Conservation (phyloP, 1,140 invertebrate genomes). For the Meloidogyne exigua region DNA sequence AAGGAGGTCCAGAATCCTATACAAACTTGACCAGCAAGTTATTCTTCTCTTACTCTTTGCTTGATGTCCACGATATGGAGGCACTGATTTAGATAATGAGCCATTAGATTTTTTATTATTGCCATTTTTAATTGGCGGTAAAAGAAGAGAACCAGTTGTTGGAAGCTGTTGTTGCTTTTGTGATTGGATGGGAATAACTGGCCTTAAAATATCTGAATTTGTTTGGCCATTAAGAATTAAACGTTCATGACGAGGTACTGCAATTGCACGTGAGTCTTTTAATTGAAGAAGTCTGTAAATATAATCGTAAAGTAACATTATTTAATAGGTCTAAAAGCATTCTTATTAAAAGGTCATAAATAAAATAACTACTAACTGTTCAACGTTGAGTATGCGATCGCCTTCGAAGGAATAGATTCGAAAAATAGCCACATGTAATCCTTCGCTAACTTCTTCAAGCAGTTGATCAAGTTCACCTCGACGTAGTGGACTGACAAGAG, state of each 20-base stretch:
- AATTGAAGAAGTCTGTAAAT: constrained; percentile 33
- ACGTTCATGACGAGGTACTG: constrained; percentile 45
- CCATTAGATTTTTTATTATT: constrained; percentile 1
- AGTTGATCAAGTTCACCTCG: constrained; percentile 34
- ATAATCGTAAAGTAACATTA: not conserved
- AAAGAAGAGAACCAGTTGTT: not conserved
- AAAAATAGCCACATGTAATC: constrained; percentile 47
- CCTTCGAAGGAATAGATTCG: constrained; percentile 44
- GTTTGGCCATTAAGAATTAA: constrained; percentile 31
- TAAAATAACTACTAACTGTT: constrained; percentile 25
- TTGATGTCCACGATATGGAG: not conserved
- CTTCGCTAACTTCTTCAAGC: constrained; percentile 46
- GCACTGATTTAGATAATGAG: not conserved
- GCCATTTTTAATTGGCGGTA: constrained; percentile 7
- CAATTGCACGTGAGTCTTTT: constrained; percentile 48
- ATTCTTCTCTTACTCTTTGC: not conserved
- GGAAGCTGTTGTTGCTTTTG: not conserved
- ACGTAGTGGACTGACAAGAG: constrained; percentile 43
- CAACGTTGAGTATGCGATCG: constrained; percentile 41
- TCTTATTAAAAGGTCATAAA: too few relatives aligned
- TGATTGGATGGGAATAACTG: not conserved
- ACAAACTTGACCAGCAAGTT: too few relatives aligned
- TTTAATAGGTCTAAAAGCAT: too few relatives aligned
- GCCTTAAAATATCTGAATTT: constrained; percentile 16
- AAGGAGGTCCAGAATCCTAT: too few relatives aligned